These are phyloP conservation scores for Leuciscus waleckii DNA, from an alignment of 2,797 vertebrate genomes.

Conservation along the genomic window DNA sequence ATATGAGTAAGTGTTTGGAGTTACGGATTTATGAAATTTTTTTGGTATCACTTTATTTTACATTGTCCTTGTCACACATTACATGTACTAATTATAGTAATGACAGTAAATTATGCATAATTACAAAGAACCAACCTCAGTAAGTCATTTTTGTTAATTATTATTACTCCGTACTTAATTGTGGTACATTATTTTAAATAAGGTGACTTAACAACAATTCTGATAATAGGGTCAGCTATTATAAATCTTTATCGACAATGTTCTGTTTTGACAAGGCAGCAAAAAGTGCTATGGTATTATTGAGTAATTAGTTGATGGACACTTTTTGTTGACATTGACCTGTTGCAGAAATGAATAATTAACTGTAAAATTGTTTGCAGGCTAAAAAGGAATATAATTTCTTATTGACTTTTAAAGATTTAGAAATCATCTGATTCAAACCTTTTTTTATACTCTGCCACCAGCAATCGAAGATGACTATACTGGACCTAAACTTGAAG, in stretches of 20 bases:
- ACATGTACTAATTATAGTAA: not conserved
- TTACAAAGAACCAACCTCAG: not conserved
- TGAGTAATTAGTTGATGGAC: not conserved
- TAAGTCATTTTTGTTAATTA: not conserved
- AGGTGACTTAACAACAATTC: not conserved
- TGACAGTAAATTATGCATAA: not conserved
- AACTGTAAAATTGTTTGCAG: not conserved
- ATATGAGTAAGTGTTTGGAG: conserved; percentile 86
- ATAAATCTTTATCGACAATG: not conserved
- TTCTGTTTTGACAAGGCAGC: not conserved
- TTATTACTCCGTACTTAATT: not conserved
- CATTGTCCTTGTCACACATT: not conserved
- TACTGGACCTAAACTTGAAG: conserved; percentile 89
- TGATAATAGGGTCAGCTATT: not conserved
- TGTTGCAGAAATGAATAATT: not conserved
- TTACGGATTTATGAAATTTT: not conserved
- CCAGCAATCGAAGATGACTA: conserved; percentile 96
- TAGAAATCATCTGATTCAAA: not conserved
- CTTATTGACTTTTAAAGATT: not conserved
- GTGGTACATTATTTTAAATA: not conserved
- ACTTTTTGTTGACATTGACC: not conserved
- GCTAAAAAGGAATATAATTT: too few species aligned
- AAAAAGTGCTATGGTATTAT: not conserved
- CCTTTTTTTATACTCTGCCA: not conserved
- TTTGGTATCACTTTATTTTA: not conserved